These are phyloP conservation scores for Choloepus didactylus DNA, from an alignment of 2,797 vertebrate species.

Conservation along the genomic window DNA sequence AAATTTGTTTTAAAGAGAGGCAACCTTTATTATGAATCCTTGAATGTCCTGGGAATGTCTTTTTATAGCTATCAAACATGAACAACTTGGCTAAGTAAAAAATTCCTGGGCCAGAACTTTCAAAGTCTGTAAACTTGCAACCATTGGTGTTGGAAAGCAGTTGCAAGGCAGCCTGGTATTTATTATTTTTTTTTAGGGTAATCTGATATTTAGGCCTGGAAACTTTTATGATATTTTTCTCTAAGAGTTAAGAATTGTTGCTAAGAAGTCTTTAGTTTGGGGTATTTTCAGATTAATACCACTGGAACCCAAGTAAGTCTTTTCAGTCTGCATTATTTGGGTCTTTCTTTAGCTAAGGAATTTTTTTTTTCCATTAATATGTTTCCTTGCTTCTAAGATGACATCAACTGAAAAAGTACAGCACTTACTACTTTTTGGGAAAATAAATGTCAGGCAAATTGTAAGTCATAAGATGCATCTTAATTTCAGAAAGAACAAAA, in stretches of 20 bases:
- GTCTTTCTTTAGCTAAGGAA: slow-evolving; percentile 19
- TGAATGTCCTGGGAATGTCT: background rate
- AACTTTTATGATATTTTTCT: background rate
- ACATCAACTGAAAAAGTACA: background rate
- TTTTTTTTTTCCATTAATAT: background rate
- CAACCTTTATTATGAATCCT: background rate
- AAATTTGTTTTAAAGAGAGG: slow-evolving; percentile 19
- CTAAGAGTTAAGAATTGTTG: slow-evolving; percentile 10
- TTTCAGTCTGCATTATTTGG: background rate
- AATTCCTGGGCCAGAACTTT: slow-evolving; percentile 30
- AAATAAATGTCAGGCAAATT: background rate
- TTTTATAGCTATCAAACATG: slow-evolving; percentile 57
- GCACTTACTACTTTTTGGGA: background rate
- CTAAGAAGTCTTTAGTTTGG: slow-evolving; percentile 53
- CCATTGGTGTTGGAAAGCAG: background rate
- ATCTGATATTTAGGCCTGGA: slow-evolving; percentile 32
- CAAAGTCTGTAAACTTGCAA: background rate
- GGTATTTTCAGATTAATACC: slow-evolving; percentile 50
- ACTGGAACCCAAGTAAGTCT: slow-evolving; percentile 33
- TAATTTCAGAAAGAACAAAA: slow-evolving; percentile 11
- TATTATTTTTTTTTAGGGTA: background rate
- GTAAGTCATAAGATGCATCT: slow-evolving; percentile 7
- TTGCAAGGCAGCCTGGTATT: background rate
- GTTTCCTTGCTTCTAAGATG: slow-evolving; percentile 50
- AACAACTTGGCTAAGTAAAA: slow-evolving; percentile 56